Evolutionary conservation across 2,113 vertebrate genomes (phyloP), one percentile per base, ranked within the genome.

Genomic region (Arizona elegans): DNA sequence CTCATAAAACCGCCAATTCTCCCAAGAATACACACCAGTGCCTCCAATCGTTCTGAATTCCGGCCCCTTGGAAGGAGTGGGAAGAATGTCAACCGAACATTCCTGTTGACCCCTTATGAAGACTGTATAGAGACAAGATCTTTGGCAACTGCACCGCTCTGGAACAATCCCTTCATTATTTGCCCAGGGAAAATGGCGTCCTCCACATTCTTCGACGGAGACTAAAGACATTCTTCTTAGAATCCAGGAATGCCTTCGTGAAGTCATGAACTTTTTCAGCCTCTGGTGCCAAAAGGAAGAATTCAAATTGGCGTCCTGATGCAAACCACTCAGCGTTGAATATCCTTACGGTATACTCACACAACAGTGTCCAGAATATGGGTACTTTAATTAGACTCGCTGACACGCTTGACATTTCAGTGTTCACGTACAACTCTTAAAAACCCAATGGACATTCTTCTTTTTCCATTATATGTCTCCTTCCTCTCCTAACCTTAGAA

Each of bases 141-240:
- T 5, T 26, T 59, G 70, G 8, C 33, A 13, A n/a, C 2, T 8
- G 3, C 23, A 93, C 53, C 50, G 43, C 29, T 91, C 88, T 43
- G 56, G 56, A 7, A 70, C 92, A 90, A 81, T 55, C 8, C 52
- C 43, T 29, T 3, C 26, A 92, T 91, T 93, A 70, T 59, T 2
- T 8, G 29, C 47, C 47, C 29, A 90, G 89, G 56, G 12, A 1
- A 38, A 47, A 0, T 5, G 88, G 81, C 90, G 85, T 88, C 87
- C 93, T 3, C 1, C 10, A 0, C 8, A 93, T 9, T 12, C 43
- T 54, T 33, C 15, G 12, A 19, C 89, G 1, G 7, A 90, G 86
- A 92, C 65, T 58, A 90, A 89, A 92, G 43, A 19, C 19, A 90
- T 92, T 92, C 90, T 56, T 90, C 53, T 92, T 56, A n/a, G 50